phyloP scores from a whole-genome alignment of 1,140 invertebrate genomes.

The Bombyx mandarina region DNA sequence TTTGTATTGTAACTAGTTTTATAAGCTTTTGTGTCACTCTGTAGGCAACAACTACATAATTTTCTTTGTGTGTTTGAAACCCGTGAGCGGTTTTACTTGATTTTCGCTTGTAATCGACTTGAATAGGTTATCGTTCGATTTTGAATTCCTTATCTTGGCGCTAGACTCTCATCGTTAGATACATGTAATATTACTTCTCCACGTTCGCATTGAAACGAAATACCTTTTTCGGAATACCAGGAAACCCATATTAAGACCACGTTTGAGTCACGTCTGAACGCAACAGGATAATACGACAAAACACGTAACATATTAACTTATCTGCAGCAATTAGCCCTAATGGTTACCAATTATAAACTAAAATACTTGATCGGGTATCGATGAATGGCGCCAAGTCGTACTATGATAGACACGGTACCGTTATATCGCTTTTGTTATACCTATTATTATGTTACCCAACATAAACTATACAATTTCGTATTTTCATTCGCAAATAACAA shows the following conservation, averaged over 20 bases:
- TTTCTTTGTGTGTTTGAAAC: slow-evolving; percentile 44
- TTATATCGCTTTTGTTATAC: no score
- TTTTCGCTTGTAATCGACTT: slow-evolving; percentile 30
- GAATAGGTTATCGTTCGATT: slow-evolving; percentile 34
- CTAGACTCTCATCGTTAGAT: neutral
- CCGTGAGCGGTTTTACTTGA: slow-evolving; percentile 25
- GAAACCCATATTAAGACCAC: no score
- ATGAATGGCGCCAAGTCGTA: slow-evolving; percentile 3
- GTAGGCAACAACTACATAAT: slow-evolving; percentile 19
- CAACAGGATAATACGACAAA: neutral
- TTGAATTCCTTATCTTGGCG: slow-evolving; percentile 38
- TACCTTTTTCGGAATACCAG: no score
- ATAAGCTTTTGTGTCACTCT: slow-evolving; percentile 14
- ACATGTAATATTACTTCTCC: neutral
- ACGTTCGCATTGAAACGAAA: neutral
- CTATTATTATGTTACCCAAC: no score
- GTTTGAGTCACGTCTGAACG: no score
- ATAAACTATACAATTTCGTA: no score
- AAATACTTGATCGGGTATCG: slow-evolving; percentile 1
- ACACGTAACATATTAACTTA: slow-evolving; percentile 5
- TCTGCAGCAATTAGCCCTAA: slow-evolving; percentile 25
- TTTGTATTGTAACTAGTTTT: slow-evolving; percentile 31
- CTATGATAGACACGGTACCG: neutral
- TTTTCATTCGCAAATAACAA: no score
- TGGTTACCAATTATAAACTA: slow-evolving; percentile 13